Conservation (phyloP, 2,113 vertebrate genomes). For the Pteruthius melanotis region DNA sequence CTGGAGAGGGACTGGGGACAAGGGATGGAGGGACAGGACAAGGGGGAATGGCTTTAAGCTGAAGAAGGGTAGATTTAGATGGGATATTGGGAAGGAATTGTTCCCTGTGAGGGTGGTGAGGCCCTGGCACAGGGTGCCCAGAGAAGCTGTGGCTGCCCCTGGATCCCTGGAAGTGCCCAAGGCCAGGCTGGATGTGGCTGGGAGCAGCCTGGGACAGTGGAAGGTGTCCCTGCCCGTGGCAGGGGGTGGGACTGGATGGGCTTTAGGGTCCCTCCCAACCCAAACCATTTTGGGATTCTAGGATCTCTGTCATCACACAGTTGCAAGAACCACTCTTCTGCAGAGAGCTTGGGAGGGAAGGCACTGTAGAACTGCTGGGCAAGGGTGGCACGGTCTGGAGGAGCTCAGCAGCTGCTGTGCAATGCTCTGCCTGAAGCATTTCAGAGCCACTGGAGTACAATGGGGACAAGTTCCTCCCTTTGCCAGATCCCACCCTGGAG, state of each 20-base stretch:
- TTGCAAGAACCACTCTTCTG: background rate
- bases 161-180: background rate
- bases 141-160: background rate
- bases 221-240: background rate
- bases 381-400: fast-evolving
- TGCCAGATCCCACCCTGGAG: background rate
- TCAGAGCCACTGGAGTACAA: background rate
- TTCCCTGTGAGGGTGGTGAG: fast-evolving
- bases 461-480: fast-evolving
- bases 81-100: background rate
- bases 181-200: fast-evolving
- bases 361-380: background rate
- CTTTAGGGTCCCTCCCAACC: background rate
- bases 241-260: fast-evolving
- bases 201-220: background rate
- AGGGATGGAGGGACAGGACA: background rate
- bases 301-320: background rate
- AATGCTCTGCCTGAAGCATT: background rate
- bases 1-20: background rate
- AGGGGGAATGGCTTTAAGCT: background rate
- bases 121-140: background rate
- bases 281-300: background rate
- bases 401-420: background rate
- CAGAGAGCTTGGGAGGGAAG: background rate
- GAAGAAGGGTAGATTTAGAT: background rate